phyloP scores from a whole-genome alignment of 2,797 vertebrate species.

The Oreochromis mossambicus region DNA sequence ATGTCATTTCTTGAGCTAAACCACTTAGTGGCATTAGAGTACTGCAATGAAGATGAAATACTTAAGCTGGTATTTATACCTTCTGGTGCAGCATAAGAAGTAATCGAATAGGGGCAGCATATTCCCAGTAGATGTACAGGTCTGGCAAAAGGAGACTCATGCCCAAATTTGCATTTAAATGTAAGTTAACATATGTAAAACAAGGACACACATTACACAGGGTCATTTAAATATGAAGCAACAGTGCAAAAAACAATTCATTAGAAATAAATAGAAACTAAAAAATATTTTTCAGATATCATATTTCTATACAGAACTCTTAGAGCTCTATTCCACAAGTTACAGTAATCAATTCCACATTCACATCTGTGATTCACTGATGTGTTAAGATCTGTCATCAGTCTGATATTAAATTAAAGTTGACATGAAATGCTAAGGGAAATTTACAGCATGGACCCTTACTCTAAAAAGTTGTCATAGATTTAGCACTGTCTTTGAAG shows the following conservation, averaged over 20 bases:
- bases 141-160: no score
- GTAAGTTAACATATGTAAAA: not conserved
- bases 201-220: not conserved
- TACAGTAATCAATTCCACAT: not conserved
- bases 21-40: not conserved
- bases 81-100: not conserved
- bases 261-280: not conserved
- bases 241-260: not conserved
- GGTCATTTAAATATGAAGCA: not conserved
- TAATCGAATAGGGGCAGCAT: no score
- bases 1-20: not conserved
- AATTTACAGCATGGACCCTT: not conserved
- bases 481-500: not conserved
- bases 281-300: not conserved
- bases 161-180: not conserved
- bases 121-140: no score
- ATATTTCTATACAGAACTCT: not conserved
- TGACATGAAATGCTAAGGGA: not conserved
- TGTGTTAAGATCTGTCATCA: not conserved
- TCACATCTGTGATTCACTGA: not conserved
- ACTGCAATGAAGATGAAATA: not conserved
- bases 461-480: not conserved
- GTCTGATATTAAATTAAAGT: not conserved
- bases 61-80: conserved; percentile 40
- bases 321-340: not conserved